Evolutionary conservation across 37 sponge, comb jelly and placozoan species (phyloP).

Genomic region (Beroe ovata): DNA sequence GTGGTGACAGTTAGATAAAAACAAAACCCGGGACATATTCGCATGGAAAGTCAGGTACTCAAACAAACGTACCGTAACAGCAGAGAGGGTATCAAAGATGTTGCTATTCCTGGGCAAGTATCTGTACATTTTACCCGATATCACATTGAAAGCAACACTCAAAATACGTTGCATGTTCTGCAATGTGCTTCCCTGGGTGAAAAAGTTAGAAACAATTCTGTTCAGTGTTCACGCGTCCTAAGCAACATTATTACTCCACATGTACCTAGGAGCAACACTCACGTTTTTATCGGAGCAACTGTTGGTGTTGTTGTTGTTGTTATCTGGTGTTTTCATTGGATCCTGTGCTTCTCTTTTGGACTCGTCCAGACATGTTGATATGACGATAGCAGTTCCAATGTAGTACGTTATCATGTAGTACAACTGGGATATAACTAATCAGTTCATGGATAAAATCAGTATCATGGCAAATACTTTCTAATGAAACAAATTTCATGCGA

Average conservation of each 20-base stretch:
- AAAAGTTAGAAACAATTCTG: no score
- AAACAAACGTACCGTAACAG: slow-evolving; percentile 61
- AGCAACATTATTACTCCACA: no score
- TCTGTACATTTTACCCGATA: slow-evolving; percentile 10
- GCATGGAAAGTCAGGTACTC: no score
- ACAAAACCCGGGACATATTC: no score
- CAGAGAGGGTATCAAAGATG: slow-evolving; percentile 61
- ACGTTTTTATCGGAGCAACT: neutral
- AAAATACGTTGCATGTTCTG: neutral
- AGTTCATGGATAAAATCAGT: no score
- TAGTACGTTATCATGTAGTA: slow-evolving; percentile 44
- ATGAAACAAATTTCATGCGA: no score
- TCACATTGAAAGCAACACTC: neutral
- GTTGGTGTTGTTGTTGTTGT: neutral
- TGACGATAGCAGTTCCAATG: slow-evolving; percentile 5
- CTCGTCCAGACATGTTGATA: neutral
- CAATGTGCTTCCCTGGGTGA: neutral
- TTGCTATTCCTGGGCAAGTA: slow-evolving; percentile 47
- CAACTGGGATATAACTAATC: no score
- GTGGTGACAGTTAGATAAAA: no score
- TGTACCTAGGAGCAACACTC: no score
- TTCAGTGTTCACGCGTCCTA: no score
- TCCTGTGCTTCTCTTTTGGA: neutral
- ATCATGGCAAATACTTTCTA: no score
- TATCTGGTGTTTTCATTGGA: slow-evolving; percentile 21